Conservation (phyloP, 2,113 vertebrate genomes). For the Brachyhypopomus gauderio region DNA sequence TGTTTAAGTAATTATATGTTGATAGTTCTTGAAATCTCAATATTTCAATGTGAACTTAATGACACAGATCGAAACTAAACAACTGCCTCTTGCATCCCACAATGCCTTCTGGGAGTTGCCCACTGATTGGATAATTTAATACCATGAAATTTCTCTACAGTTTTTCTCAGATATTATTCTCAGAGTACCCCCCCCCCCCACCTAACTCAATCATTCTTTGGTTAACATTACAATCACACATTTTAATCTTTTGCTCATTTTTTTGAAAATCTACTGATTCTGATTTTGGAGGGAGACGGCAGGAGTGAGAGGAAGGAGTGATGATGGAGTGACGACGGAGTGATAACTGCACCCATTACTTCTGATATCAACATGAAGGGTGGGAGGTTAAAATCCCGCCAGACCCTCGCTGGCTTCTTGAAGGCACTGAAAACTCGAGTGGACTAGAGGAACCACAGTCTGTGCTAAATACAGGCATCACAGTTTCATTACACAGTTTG, state of each 20-base stretch:
- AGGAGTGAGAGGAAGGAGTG: not conserved
- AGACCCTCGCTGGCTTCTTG: not conserved
- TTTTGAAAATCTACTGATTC: not conserved
- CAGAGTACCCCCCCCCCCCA: not conserved
- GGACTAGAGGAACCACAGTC: not conserved
- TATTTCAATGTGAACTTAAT: constrained; percentile 20
- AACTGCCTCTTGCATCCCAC: not conserved
- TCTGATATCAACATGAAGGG: not conserved
- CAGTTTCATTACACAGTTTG: not conserved
- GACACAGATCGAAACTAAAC: not conserved
- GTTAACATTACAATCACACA: not conserved
- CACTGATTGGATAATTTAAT: not conserved
- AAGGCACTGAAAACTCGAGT: too few species aligned
- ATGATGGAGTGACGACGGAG: not conserved
- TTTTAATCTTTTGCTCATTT: not conserved
- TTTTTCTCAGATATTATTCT: constrained; percentile 14
- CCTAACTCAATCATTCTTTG: not conserved
- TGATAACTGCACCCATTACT: not conserved
- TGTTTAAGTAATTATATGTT: constrained; percentile 19
- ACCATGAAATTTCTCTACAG: constrained; percentile 1
- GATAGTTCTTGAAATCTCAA: constrained; percentile 13
- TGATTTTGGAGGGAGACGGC: constrained; percentile 3
- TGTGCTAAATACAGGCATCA: not conserved
- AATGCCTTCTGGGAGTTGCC: constrained; percentile 3
- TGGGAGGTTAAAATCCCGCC: not conserved